Conservation (phyloP, 2,797 vertebrate species). For the Vireo griseus region DNA sequence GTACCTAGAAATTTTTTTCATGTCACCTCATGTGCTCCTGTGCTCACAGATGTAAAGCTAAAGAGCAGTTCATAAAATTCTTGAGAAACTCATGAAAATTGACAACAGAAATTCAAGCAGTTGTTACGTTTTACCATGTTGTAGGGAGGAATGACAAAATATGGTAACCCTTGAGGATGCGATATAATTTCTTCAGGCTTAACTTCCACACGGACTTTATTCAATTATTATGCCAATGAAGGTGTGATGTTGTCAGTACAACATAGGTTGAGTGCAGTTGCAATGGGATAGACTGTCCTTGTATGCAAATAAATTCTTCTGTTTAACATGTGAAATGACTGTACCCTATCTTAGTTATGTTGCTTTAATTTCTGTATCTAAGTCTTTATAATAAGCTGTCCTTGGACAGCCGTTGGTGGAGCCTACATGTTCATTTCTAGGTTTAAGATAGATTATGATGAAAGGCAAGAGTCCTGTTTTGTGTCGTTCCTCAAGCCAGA, state of each 20-base stretch:
- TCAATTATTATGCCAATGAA: neutral
- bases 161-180: accelerated
- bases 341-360: neutral
- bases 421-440: neutral
- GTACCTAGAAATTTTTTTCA: neutral
- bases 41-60: neutral
- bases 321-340: neutral
- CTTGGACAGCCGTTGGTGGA: neutral
- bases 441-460: neutral
- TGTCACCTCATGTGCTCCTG: accelerated
- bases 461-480: neutral
- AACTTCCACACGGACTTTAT: neutral
- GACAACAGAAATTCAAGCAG: neutral
- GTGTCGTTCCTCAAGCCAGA: neutral
- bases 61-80: neutral
- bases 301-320: neutral
- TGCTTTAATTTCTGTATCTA: neutral
- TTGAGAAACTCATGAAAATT: neutral
- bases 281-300: neutral
- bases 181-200: neutral
- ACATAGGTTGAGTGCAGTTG: neutral
- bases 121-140: neutral
- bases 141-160: neutral
- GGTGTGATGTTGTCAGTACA: neutral
- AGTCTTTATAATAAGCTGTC: neutral